Evolutionary conservation across 1,140 invertebrate genomes (phyloP), one percentile per base, ranked within the genome.

Genomic region (Sycophila sp.): DNA sequence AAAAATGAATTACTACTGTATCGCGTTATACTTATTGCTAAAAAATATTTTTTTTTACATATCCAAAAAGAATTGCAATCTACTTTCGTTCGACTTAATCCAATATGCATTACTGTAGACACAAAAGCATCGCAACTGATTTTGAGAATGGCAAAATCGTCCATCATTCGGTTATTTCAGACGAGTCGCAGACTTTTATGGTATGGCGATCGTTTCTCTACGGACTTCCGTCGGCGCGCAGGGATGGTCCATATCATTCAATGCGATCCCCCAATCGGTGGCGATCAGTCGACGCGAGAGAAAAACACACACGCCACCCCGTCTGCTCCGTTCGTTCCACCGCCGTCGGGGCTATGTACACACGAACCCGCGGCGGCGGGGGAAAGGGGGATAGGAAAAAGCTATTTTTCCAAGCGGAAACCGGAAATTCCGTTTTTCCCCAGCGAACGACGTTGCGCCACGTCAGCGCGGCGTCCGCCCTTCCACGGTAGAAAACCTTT

Each of bases 371-470:
- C 34, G 38, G 55, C 36, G 30, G 28, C n/a, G n/a, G 55, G 59
- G 51, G 40, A 38, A 59, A 24, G 2, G 58, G 55, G 36, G 42
- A 60, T 62, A 70, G 53, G 47, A 42, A 71, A 74, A 75, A 77
- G 66, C 74, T 73, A 75, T 79, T 81, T 79, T 74, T 69, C 75
- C 69, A 60, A 74, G 74, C 79, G 80, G 80, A 80, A 80, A 75
- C 74, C 72, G 72, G 77, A 77, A 72, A 66, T 74, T 74, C 67
- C 69, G 47, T 34, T 80, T 75, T 76, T 71, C 72, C 69, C 64
- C 65, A 63, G 72, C 63, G 68, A 66, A 69, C 71, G 76, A 75
- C 75, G 69, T 73, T 73, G 55, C 75, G 78, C 78, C 73, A 79
- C 80, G 80, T 80, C 78, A 81, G 80, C 79, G 60, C 64, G 51